Conservation (phyloP, 2,113 vertebrate genomes). For the Plectropomus leopardus region DNA sequence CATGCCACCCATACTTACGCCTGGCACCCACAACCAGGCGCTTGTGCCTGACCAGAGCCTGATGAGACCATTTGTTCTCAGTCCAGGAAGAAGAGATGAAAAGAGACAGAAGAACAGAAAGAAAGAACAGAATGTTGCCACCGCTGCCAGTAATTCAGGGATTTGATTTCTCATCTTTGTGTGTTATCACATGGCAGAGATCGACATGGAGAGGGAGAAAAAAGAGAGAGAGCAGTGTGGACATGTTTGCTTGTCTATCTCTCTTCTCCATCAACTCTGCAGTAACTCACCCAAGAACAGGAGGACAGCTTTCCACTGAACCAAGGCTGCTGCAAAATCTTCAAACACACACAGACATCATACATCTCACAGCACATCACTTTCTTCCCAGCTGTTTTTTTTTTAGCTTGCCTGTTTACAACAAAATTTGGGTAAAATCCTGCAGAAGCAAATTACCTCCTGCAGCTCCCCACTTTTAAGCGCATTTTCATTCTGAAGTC, state of each 20-base stretch:
- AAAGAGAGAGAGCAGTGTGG: constrained; percentile 59
- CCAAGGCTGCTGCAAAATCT: constrained; percentile 35
- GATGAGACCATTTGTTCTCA: constrained; percentile 69
- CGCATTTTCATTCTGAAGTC: no score
- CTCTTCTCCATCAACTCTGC: constrained; percentile 61
- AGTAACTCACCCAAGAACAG: constrained; percentile 50
- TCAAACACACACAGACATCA: constrained; percentile 39
- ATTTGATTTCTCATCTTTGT: constrained; percentile 76
- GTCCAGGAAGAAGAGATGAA: constrained; percentile 54
- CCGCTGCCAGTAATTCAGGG: constrained; percentile 55
- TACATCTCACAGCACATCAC: constrained; percentile 10
- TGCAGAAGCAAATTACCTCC: background rate
- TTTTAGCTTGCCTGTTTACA: background rate
- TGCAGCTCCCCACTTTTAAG: no score
- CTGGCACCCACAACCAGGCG: constrained; percentile 51
- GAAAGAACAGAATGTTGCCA: constrained; percentile 56
- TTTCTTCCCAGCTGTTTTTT: constrained; percentile 11
- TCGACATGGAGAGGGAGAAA: constrained; percentile 24
- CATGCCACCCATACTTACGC: constrained; percentile 66
- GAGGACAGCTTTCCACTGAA: constrained; percentile 62
- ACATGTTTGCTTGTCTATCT: constrained; percentile 70
- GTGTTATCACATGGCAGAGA: constrained; percentile 65
- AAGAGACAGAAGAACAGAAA: constrained; percentile 34
- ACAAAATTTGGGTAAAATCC: background rate
- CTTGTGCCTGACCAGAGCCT: constrained; percentile 37